A percentile compares a stretch with the other conserved stretches of the same genome.
These are phyloP conservation scores for Melanogrammus aeglefinus DNA, from an alignment of 2,797 vertebrate species.

Conservation along the genomic window DNA sequence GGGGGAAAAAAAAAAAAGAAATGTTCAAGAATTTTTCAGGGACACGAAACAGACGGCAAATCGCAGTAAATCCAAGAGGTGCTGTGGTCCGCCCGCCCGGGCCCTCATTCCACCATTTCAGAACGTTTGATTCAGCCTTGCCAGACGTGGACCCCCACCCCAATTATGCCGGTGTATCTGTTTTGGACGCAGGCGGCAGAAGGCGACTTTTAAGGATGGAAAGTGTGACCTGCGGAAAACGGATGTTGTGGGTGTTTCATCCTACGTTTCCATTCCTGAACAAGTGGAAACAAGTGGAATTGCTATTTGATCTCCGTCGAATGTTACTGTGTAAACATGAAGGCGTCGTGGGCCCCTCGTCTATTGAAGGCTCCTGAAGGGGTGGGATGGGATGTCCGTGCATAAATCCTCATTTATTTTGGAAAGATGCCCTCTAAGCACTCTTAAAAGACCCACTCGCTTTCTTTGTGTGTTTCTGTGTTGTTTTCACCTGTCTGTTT, in stretches of 20 bases:
- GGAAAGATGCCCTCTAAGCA: constrained; percentile 49
- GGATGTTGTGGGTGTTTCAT: constrained; percentile 76
- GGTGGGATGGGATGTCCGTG: constrained; percentile 37
- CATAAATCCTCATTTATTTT: constrained; percentile 38
- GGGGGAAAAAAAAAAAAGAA: constrained; percentile 58
- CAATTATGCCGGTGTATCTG: constrained; percentile 67
- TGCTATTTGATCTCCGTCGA: constrained; percentile 68
- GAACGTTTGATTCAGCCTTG: constrained; percentile 60
- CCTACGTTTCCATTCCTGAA: constrained; percentile 71
- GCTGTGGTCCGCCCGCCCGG: constrained; percentile 61
- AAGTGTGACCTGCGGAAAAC: constrained; percentile 70
- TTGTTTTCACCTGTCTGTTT: constrained; percentile 21
- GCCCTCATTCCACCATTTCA: constrained; percentile 65
- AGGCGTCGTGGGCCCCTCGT: constrained; percentile 38
- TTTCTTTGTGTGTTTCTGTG: constrained; percentile 19
- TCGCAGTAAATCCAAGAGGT: constrained; percentile 67
- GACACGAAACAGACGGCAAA: constrained; percentile 73
- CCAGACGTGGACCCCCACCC: constrained; percentile 63
- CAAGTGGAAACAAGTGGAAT: constrained; percentile 76
- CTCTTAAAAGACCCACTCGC: constrained; percentile 29
- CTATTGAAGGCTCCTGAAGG: constrained; percentile 37
- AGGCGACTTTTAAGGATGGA: constrained; percentile 72
- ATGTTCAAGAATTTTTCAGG: constrained; percentile 73
- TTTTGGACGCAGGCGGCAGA: constrained; percentile 66
- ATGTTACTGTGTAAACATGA: constrained; percentile 57